Evolutionary conservation across 2,113 vertebrate genomes (phyloP), one percentile per base, ranked within the genome.

Genomic region (Scomber colias): DNA sequence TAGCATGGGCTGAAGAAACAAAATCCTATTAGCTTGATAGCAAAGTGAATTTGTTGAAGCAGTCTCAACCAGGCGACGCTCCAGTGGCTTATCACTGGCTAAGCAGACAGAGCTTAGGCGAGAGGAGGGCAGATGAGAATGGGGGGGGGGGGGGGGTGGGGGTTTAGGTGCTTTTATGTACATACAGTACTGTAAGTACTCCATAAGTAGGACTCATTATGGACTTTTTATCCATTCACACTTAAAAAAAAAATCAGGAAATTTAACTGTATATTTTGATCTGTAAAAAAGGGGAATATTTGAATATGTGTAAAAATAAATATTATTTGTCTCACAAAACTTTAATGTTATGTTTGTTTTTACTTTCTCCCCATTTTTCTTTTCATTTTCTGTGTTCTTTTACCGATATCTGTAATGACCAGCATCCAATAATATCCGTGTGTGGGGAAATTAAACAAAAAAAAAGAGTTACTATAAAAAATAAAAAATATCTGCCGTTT

Each of bases 1-100:
- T 76, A 71, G 79, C 55, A 82, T 30, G 54, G 64, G 64, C 75
- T 24, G 66, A 66, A 78, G 76, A 84, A 76, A 79, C 59, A 67
- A 71, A 91, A 90, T 93, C 85, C 76, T 85, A 92, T 93, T 91
- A 94, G 83, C 86, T 82, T 81, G 69, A 88, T 78, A 84, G 82
- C 72, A 81, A 91, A 91, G 77, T 85, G 85, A 89, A 78, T 90
- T 89, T 91, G 77, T 84, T 81, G 75, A 84, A 83, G 85, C 71
- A 67, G 78, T 73, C 81, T 75, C 61, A 73, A 87, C 75, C 72
- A 85, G 86, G 89, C 81, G 45, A 82, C 69, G 77, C 74, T 91
- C 74, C 83, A 81, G 46, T 82, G 79, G 83, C 80, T 92, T 87
- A 93, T 87, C 85, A 81, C 84, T 51, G 74, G 79, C 87, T 88